Base-by-base conservation (phyloP, 2,888 invertebrate species). In the Sycophila texana region DNA sequence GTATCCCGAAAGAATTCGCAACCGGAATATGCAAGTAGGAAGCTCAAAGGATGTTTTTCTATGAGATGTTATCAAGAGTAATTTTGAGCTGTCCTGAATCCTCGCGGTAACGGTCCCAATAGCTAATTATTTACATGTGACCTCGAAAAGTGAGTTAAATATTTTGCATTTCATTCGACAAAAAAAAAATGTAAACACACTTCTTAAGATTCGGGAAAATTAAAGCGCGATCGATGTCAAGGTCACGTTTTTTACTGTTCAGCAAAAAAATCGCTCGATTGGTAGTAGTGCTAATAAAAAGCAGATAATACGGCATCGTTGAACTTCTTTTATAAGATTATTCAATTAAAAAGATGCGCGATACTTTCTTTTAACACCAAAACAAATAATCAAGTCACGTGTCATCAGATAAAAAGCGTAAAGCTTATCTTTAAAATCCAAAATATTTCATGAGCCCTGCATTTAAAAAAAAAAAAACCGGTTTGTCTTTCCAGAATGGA, bases 1-100 rank as follows among this genome's bases (percentile, higher is more conserved):
- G 77, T 76, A 58, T 63, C 51, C 77, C 49, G 58, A 51, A 70
- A 73, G 67, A 30, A n/a, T 61, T 58, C 26, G 71, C 53, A 57
- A 71, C 18, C 20, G 57, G 68, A 57, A 63, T 74, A 74, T 74
- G 74, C 63, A 74, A 79, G 70, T 74, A 18, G 65, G 51, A 51
- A 66, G 74, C 39, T 60, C 10, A 10, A 39, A 60, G 51, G 13
- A 30, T 58, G 49, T 70, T 39, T 26, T 77, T n/a, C 39, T 47
- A 16, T 60, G 61, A 70, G 74, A 79, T 74, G 14, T 10, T 70
- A 74, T 74, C 74, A 55, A 16, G n/a, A 14, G 66, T 30, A 67
- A 61, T 60, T 77, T 73, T 5, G 51, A 30, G 7, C 18, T 70
- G 70, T 49, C 49, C 63, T 65, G 65, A 79, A 71, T 58, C 58